phyloP scores from a whole-genome alignment of 2,797 vertebrate genomes.

The Clarias laeviceps region DNA sequence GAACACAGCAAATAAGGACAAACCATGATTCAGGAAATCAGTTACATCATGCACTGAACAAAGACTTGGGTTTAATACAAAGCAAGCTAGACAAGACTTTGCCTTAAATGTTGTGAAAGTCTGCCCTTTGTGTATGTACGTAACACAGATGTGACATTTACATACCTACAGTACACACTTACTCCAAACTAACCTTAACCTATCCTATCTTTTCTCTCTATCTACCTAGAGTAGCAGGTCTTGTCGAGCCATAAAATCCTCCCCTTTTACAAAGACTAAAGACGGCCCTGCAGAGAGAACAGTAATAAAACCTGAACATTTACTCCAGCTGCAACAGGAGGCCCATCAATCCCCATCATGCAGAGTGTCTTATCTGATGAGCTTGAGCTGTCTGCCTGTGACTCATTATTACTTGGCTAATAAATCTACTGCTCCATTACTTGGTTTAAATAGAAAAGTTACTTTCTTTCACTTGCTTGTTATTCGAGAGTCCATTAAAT shows the following conservation, averaged over 20 bases:
- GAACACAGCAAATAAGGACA: neutral
- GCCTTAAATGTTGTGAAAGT: neutral
- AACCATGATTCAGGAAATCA: neutral
- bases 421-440: conserved; percentile 62
- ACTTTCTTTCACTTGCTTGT: neutral
- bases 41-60: neutral
- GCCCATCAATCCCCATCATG: conserved; percentile 20
- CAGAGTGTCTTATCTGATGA: neutral
- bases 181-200: neutral
- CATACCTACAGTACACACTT: neutral
- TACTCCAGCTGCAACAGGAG: conserved; percentile 41
- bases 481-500: neutral
- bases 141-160: neutral
- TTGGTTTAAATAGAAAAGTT: conserved; percentile 64
- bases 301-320: conserved; percentile 48
- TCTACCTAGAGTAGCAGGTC: neutral
- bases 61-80: neutral
- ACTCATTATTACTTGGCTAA: conserved; percentile 55
- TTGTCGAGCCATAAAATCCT: conserved; percentile 37
- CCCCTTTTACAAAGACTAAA: conserved; percentile 55
- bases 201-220: too few relatives aligned
- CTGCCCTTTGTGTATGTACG: too few relatives aligned
- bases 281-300: conserved; percentile 48
- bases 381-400: conserved; percentile 54
- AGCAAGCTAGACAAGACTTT: neutral